Evolutionary conservation across 2,113 vertebrate species (phyloP), one percentile per base, ranked within the genome.

Genomic region (Glaucidium brasilianum): DNA sequence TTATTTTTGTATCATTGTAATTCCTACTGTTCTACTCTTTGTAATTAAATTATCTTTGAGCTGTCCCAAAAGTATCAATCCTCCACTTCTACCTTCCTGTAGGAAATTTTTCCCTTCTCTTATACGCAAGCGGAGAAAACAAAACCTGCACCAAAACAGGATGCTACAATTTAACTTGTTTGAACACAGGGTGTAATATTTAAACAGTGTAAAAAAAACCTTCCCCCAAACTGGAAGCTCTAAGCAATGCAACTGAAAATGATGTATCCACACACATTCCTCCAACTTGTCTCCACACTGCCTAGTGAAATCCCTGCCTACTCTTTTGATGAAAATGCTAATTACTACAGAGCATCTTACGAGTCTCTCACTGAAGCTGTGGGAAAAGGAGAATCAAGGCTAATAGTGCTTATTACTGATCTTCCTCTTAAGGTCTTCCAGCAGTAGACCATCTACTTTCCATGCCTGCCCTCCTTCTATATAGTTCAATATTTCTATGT

Each of bases 401-500:
- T 52, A 45, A 47, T 0, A 39, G 25, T 14, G 27, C 10, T 53
- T 41, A n/a, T n/a, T 45, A 63, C 30, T 56, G 18, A 69, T 41
- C 27, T 85, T 67, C 45, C 60, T 64, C 12, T 32, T 29, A 32
- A 8, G 5, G 58, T 29, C 9, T 66, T 66, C 23, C 27, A 19
- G 19, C 32, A 59, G 29, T 16, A 76, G 8, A 72, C 11, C n/a
- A 35, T 9, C 58, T 32, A 12, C 29, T 64, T 88, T 26, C 39
- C 4, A 26, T 47, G 26, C 27, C 76, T 77, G 27, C 27, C 39
- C 52, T 43, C 35, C 30, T 22, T 30, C 67, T 73, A 7, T 5
- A 14, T 5, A 59, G 11, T 17, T 59, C 30, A 82, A 0, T 52
- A 67, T 45, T 22, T 69, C 35, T 29, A 45, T 0, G 0, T 37